Base-by-base conservation (phyloP, 2,888 invertebrate genomes). In the Hirtodrosophila trivittata region DNA sequence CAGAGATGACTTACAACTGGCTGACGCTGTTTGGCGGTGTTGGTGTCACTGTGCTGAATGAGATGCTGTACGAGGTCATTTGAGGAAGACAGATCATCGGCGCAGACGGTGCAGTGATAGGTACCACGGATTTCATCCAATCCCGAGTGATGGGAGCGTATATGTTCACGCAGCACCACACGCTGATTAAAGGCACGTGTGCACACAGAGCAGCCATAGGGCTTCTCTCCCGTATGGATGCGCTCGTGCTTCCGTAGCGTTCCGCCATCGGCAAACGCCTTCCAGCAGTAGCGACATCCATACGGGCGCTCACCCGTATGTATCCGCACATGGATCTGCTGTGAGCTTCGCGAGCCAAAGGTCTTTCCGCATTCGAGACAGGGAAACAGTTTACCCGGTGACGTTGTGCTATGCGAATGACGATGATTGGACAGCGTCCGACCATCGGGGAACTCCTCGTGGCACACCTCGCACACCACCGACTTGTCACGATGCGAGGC, bases 181-280 rank as follows among this genome's bases (percentile, higher is more conserved):
- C 96, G 93, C 89, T 96, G 96, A 91, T 96, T 96, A 90, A 96
- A 96, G 21, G 96, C 96, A 60, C 96, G 93, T 12, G 96, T 95
- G 78, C 96, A 96, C 38, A 96, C 96, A 0, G 96, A 95, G 87
- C 96, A 96, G 6, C 95, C 96, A 87, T 96, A 96, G 0, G 96
- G 96, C 87, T 96, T 96, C 87, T 96, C 95, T 16, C 93, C 95
- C 0, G 96, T 96, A 80, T 96, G 96, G 78, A 96, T 96, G 7
- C 96, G 92, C 87, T 96, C 96, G 87, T 96, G 96, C 87, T 96
- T 96, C 26, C 96, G 91, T 38, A 96, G 89, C 1, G 96, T 96
- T 16, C 96, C 96, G 32, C 96, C 96, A 89, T 96, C 96, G 0
- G 96, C 96, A 88, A 96, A 96, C 0, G 96, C 96, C 88, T 96